Base-by-base conservation (phyloP, 2,888 invertebrate genomes). In the Drosophila macrospina region DNA sequence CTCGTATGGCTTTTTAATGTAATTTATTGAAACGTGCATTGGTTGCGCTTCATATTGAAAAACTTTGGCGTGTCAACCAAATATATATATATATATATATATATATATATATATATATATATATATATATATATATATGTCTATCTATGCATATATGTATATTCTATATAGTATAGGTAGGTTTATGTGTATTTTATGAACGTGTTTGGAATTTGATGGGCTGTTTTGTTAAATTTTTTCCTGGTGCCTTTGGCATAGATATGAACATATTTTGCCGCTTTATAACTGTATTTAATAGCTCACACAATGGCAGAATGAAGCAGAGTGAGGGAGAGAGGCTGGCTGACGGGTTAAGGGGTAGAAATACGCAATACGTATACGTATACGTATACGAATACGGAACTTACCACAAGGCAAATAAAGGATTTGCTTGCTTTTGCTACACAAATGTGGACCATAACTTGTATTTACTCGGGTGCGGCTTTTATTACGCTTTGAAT, bases 1-100 rank as follows among this genome's bases (percentile, higher is more conserved):
- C 34, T 13, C 34, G 42, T 59, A 26, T 47, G 16, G 26, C 28
- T 57, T 63, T 76, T 77, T 64, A 71, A 83, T 86, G 72, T 80
- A 86, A 82, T 77, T 83, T 83, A 78, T 70, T 63, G 57, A 63
- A 56, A 75, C 80, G 86, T 86, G 78, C 73, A 73, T 60, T 78
- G 80, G 57, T 64, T 82, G 50, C 37, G 47, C 57, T 59, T 56
- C 64, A 66, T 47, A 64, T 69, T 66, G 54, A 65, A 78, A 61
- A 64, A 56, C 54, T 56, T 69, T 5, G 44, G 59, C 51, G 61
- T 73, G 64, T 73, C 64, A 78, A 66, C 59, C 32, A 48, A 63
- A 61, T 16, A 42, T 20, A 60, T 69, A 66, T 61, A 59, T 34
- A 68, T 42, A 16, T 50, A 34, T 56, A 6, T 41, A 67, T 55